A percentile compares a stretch with the other conserved stretches of the same genome.
phyloP scores from a whole-genome alignment of 2,113 vertebrate genomes.

The Murina feae region DNA sequence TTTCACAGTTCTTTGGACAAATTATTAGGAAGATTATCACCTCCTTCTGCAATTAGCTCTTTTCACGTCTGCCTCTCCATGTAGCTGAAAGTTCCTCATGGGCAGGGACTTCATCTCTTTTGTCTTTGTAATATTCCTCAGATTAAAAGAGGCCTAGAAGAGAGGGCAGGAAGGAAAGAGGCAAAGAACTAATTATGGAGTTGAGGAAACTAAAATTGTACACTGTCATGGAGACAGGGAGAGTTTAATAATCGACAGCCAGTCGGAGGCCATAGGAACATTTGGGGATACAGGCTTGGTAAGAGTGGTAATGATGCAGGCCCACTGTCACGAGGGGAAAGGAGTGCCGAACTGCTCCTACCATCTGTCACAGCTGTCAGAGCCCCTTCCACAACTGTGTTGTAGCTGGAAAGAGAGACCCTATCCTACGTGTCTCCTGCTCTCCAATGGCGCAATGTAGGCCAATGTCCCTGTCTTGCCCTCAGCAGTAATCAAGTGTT shows the following conservation, averaged over 20 bases:
- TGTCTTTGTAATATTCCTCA: not conserved
- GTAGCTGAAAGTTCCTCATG: not conserved
- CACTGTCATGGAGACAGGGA: not conserved
- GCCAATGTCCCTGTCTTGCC: not conserved
- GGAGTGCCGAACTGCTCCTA: not conserved
- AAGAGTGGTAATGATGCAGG: not conserved
- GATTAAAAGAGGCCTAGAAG: not conserved
- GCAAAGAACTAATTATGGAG: not conserved
- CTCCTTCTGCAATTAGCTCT: not conserved
- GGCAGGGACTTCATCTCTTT: not conserved
- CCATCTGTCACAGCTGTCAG: not conserved
- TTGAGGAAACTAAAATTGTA: not conserved
- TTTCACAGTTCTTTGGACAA: not conserved
- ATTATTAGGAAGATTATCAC: not conserved
- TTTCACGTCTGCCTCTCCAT: not conserved
- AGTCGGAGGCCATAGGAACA: not conserved
- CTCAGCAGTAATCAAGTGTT: not conserved
- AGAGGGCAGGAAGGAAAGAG: not conserved
- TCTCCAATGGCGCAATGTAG: not conserved
- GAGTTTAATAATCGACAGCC: not conserved
- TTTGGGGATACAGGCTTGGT: not conserved
- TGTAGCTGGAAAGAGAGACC: not conserved
- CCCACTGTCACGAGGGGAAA: not conserved
- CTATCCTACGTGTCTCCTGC: not conserved
- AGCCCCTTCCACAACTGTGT: not conserved